Base-by-base conservation (phyloP, 1,140 invertebrate species). In the Spodoptera frugiperda region DNA sequence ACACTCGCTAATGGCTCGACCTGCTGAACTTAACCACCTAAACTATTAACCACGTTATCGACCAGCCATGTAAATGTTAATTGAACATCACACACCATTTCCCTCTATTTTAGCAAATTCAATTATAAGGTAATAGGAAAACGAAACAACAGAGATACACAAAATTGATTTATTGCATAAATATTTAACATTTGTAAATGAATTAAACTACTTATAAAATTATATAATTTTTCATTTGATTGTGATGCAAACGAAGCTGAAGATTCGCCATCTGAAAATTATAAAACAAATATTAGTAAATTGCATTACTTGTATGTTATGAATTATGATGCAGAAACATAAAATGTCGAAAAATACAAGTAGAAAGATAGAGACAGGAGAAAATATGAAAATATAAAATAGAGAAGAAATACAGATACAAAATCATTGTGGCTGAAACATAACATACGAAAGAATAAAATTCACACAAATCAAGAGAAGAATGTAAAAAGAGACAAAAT, bases 181-280 rank as follows among this genome's bases (percentile, higher is more conserved):
- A 39, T 8, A 4, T 39, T 39, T 8, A 39, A 39, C 33, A 39
- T 0, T 25, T 2, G 1, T 1, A 39, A 39, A 39, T 8, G 8
- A 39, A 39, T 39, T 39, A 39, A 39, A 39, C 6, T 25, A 25
- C 25, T 25, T 25, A 25, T 25, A 4, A 25, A 25, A 25, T 25
- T 25, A 25, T 4, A 25, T 25, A 25, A 25, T 25, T 25, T 25
- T 25, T 39, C 33, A 39, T 21, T 55, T 25, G 10, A 55, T 61
- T 61, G 57, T 8, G 30, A 44, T 10, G 12, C 59, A 44, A 39
- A 19, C 33, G 59, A 63, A 15, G 59, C 33, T 10, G 33, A 63
- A 63, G 59, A 44, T 44, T 19, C 59, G 33, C 59, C 59, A 63
- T 9, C 59, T 63, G 59, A 44, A 63, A 63, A 44, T 57, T 19